phyloP scores from a whole-genome alignment of 2,113 vertebrate genomes.

The Macquaria ambigua region DNA sequence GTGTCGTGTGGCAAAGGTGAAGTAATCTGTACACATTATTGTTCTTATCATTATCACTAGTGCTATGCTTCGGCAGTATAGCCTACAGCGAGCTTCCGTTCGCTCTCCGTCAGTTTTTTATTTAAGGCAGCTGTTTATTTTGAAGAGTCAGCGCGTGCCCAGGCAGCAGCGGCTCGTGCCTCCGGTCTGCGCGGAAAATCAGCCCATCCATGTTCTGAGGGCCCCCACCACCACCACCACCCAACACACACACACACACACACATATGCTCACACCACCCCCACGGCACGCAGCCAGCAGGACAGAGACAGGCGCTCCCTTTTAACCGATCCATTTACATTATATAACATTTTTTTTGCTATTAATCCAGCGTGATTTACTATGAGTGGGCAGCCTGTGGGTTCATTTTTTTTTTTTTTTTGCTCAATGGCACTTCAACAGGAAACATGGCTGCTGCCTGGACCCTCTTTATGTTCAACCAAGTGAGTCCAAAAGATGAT shows the following conservation, averaged over 20 bases:
- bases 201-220: conserved; percentile 37
- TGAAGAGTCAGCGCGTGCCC: conserved; percentile 77
- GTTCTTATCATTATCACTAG: not conserved
- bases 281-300: conserved; percentile 18
- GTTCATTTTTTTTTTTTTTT: not conserved
- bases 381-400: not conserved
- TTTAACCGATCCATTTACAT: conserved; percentile 27
- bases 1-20: not conserved
- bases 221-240: not conserved
- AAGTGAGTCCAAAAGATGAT: not conserved
- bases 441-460: conserved; percentile 16
- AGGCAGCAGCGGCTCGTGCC: conserved; percentile 69
- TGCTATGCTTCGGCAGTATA: not conserved
- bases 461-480: not conserved
- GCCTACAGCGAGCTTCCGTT: conserved; percentile 4
- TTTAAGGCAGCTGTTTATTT: conserved; percentile 70
- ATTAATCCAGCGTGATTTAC: not conserved
- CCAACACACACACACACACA: conserved; percentile 10
- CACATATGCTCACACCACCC: conserved; percentile 18
- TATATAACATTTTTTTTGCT: not conserved
- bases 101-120: conserved; percentile 42
- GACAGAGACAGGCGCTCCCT: conserved; percentile 18
- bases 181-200: conserved; percentile 61
- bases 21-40: conserved; percentile 3
- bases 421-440: conserved; percentile 18